Evolutionary conservation across 2,797 vertebrate species (phyloP).

Genomic region (Poeciliopsis infans): DNA sequence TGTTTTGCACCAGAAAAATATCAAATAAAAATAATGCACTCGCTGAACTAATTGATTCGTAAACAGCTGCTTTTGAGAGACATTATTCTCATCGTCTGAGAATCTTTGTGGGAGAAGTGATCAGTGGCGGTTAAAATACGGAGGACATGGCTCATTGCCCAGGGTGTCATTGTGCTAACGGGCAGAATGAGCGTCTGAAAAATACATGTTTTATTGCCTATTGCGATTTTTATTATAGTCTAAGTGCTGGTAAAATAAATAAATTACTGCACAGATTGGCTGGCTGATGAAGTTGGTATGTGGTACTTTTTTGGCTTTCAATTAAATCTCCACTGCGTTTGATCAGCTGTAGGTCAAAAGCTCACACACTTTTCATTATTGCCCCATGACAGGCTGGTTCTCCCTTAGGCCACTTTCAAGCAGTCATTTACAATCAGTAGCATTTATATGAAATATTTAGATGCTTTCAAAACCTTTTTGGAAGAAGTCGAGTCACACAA

Average conservation of each 20-base stretch:
- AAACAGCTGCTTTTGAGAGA: conserved; percentile 57
- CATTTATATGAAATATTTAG: conserved; percentile 57
- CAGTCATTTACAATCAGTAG: conserved; percentile 63
- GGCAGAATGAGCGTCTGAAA: background rate
- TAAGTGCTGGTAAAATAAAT: background rate
- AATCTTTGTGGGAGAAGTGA: conserved; percentile 21
- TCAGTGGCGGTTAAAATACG: background rate
- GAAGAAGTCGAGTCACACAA: background rate
- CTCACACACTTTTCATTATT: conserved; percentile 36
- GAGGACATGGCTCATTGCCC: background rate
- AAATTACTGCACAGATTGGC: background rate
- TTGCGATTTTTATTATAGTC: background rate
- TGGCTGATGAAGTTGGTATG: background rate
- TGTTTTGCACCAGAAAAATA: conserved; percentile 38
- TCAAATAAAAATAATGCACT: conserved; percentile 69
- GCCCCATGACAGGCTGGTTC: conserved; percentile 57
- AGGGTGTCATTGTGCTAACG: background rate
- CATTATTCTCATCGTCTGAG: conserved; percentile 69
- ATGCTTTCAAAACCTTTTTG: conserved; percentile 63
- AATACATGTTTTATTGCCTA: background rate
- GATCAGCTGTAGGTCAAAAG: background rate
- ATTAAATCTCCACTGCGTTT: background rate
- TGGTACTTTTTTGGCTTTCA: background rate
- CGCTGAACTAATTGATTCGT: conserved; percentile 65
- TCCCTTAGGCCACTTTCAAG: conserved; percentile 63